Conservation (phyloP, 2,113 vertebrate genomes). For the Cyphomyrus plagiostoma region DNA sequence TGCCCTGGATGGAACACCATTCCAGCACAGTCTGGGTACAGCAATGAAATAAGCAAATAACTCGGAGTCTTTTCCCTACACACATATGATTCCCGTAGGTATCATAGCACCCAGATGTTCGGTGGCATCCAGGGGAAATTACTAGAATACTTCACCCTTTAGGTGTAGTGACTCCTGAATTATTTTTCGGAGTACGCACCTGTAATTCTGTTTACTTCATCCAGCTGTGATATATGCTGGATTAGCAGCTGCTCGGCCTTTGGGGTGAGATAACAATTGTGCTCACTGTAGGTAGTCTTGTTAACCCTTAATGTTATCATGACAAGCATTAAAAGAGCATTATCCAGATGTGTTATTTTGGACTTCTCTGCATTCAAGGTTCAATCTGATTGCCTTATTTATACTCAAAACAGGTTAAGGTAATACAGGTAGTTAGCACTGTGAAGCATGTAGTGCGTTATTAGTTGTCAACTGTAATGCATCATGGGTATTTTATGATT, state of each 20-base stretch:
- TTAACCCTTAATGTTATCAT: not conserved
- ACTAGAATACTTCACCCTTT: not conserved
- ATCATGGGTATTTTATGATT: not conserved
- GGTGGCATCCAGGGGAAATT: not conserved
- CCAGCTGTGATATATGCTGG: not conserved
- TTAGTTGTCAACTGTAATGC: not conserved
- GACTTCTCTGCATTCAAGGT: not conserved
- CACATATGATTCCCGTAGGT: not conserved
- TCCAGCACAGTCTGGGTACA: not conserved
- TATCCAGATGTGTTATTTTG: not conserved
- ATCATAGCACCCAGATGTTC: not conserved
- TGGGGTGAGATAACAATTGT: not conserved
- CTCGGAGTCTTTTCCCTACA: not conserved
- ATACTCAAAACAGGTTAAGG: not conserved
- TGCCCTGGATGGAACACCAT: not conserved
- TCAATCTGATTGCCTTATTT: not conserved
- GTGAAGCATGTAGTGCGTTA: not conserved
- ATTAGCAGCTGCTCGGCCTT: not conserved
- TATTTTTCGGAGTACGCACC: not conserved
- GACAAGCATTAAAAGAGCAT: not conserved
- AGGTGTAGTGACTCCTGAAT: not conserved
- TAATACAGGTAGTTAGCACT: not conserved
- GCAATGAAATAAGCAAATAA: not conserved
- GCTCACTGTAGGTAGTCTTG: not conserved
- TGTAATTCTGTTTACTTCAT: not conserved